Base-by-base conservation (phyloP, 2,113 vertebrate genomes). In the Nannobrachium achirus region DNA sequence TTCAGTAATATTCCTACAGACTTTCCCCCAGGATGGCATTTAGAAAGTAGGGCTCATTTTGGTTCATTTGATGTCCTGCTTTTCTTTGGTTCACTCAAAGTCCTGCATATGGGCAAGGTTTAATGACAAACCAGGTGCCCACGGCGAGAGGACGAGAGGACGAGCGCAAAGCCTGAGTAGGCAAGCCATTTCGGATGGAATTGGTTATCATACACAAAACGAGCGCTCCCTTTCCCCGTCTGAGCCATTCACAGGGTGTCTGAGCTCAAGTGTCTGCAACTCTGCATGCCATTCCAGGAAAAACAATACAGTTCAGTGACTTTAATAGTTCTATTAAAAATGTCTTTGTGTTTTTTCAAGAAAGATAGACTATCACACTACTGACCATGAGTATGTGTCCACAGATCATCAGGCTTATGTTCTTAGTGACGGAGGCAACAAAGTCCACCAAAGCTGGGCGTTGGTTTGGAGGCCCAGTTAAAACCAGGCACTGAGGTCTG, bases 381-480 rank as follows among this genome's bases (percentile, higher is more conserved):
- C 89, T 78, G 55, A 94, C 92, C 81, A 66, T 86, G 33, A 89
- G 64, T 38, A 94, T 86, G 69, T 93, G 90, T 14, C 92, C 93
- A 59, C 93, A 94, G 75, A 94, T 90, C 92, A 93, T 93, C 41
- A 93, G 89, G 75, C 93, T 93, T 44, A 89, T 76, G 0, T 93
- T 88, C 66, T 93, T 95, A 7, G 92, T 94, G 76, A 94, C 92
- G 60, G 88, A 80, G 0, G 83, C 79, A 1, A 92, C 92, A 77
- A 93, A 94, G 74, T 94, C 92, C 56, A 93, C 93, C 63, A 94
- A 79, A 0, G 92, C 91, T 3, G 91, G 93, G 8, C 89, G 82
- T 41, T 89, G 82, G 57, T 71, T 88, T 8, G 92, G 91, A 0
- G 91, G 85, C 18, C 93, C 92, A 0, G 91, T 94, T 41, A 94